Evolutionary conservation across 2,888 invertebrate genomes (phyloP).

Genomic region (Ormyrus labotus): DNA sequence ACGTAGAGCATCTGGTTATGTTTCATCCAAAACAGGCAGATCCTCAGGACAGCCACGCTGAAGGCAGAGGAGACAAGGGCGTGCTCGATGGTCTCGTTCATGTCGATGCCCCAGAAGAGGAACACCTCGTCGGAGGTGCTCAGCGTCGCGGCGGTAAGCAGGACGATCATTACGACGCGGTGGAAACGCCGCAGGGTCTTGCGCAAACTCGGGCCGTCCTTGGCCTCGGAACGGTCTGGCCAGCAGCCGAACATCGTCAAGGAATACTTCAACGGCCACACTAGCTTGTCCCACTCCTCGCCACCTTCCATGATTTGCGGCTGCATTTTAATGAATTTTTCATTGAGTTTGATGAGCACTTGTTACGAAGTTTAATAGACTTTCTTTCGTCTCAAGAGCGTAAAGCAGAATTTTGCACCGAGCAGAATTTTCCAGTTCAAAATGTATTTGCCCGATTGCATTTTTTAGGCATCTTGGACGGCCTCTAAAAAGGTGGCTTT

Average conservation of each 20-base stretch:
- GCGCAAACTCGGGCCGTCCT: neutral
- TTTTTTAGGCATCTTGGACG: too few species aligned
- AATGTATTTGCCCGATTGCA: too few species aligned
- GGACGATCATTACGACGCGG: neutral
- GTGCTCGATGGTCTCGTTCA: conserved; percentile 68
- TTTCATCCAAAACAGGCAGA: conserved; percentile 61
- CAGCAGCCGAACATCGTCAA: conserved; percentile 63
- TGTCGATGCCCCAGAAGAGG: conserved; percentile 55
- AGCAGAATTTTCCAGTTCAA: too few species aligned
- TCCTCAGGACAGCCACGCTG: conserved; percentile 62
- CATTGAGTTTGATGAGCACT: too few species aligned
- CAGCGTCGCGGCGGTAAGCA: neutral
- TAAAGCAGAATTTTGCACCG: too few species aligned
- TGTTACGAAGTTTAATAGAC: too few species aligned
- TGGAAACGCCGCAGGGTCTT: neutral
- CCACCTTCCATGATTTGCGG: too few species aligned
- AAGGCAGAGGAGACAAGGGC: conserved; percentile 62
- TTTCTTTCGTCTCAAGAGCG: too few species aligned
- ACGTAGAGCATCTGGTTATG: conserved; percentile 64
- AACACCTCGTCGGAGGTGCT: conserved; percentile 16
- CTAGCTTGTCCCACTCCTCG: too few species aligned
- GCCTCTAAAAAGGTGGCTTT: too few species aligned
- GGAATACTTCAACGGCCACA: neutral
- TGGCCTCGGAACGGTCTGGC: conserved; percentile 55
- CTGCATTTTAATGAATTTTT: too few species aligned